Evolutionary conservation across 2,797 vertebrate species (phyloP).

Genomic region (Linurgus olivaceus): DNA sequence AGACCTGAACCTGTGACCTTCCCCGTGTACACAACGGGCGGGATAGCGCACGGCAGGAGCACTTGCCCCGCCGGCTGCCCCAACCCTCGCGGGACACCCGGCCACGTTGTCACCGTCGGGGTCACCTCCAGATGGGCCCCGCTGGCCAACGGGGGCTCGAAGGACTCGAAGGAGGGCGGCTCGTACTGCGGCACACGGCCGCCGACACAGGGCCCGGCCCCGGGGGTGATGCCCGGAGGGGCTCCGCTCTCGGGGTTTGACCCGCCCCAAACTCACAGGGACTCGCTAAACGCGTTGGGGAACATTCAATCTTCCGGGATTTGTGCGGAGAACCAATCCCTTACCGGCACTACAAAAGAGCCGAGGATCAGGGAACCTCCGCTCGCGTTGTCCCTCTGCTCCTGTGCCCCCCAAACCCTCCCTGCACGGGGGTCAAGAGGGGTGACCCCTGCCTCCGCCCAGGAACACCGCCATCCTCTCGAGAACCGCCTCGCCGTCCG

Average conservation of each 20-base stretch:
- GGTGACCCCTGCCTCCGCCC: neutral
- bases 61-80: constrained; percentile 34
- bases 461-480: neutral
- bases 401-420: neutral
- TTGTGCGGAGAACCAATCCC: constrained; percentile 19
- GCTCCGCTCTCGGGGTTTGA: neutral
- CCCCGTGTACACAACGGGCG: constrained; percentile 61
- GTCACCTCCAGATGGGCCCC: neutral
- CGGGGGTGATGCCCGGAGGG: neutral
- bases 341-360: neutral
- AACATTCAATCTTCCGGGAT: constrained; percentile 25
- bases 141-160: neutral
- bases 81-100: neutral
- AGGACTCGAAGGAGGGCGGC: neutral
- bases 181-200: neutral
- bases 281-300: neutral
- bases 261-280: neutral
- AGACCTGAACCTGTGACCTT: constrained; percentile 77
- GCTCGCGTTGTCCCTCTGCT: too few relatives aligned
- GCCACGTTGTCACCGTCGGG: constrained; percentile 5
- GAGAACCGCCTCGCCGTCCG: neutral
- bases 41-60: constrained; percentile 36
- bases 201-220: neutral
- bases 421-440: neutral
- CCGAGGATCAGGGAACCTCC: neutral